Conservation (phyloP, 2,113 vertebrate species). For the Circaetus cinerascens region DNA sequence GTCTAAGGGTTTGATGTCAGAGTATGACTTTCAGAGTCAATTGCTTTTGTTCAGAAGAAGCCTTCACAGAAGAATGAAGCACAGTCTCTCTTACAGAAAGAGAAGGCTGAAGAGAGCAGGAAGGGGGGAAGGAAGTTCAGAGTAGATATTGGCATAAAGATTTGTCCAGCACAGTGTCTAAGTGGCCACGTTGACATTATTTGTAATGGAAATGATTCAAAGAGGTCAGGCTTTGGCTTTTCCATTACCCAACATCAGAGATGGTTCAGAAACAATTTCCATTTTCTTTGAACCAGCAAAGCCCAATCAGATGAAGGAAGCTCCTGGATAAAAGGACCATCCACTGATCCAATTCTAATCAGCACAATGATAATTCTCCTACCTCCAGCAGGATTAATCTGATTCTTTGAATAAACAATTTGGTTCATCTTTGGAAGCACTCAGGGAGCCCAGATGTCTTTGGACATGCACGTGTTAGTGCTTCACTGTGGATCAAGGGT, state of each 20-base stretch:
- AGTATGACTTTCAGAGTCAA: background rate
- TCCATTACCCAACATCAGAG: background rate
- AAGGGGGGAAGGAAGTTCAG: background rate
- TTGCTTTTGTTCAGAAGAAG: constrained; percentile 19
- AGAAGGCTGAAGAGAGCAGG: background rate
- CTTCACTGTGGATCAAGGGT: background rate
- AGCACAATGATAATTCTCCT: constrained; percentile 3
- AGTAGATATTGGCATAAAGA: background rate
- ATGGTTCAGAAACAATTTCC: background rate
- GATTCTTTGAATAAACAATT: constrained; percentile 16
- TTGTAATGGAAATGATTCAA: background rate
- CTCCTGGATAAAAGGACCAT: constrained; percentile 15
- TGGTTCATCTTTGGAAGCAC: background rate
- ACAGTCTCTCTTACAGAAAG: background rate
- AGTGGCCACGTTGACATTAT: background rate
- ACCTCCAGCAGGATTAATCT: constrained; percentile 2
- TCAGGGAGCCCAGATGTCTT: background rate
- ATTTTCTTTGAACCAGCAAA: background rate
- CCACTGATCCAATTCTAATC: constrained; percentile 21
- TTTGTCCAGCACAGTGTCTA: background rate
- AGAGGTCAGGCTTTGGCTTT: background rate
- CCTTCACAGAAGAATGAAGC: background rate
- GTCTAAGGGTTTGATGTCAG: background rate
- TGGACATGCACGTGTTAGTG: background rate
- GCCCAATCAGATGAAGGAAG: background rate